Evolutionary conservation across 2,113 vertebrate species (phyloP), one percentile per base, ranked within the genome.

Genomic region (Suncus etruscus): DNA sequence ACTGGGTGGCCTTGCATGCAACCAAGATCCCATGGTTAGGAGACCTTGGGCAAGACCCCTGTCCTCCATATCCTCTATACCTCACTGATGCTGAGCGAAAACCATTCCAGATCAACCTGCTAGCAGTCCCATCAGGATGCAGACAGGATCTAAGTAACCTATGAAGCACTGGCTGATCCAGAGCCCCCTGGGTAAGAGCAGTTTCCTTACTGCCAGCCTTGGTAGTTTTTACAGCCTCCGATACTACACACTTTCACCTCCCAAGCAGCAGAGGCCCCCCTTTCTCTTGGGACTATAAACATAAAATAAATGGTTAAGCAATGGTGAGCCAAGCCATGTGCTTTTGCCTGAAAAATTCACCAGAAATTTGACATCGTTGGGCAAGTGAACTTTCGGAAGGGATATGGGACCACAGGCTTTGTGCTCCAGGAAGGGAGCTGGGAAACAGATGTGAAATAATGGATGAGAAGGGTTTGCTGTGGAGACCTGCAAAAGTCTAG

Each of bases 1-100:
- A 31, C 82, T 25, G 87, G 32, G 72, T 18, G 27, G 69, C 31
- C 3, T 27, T 25, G 31, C 11, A 15, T 25, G 74, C 72, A 86
- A 63, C 74, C 85, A 29, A 65, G 32, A 48, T 18, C 86, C 68
- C 90, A 29, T 68, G 31, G 54, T 83, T 65, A 8, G 31, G 72
- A 85, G 92, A 50, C 45, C 89, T 22, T 24, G 12, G 72, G 83
- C 83, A 66, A 88, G 68, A 69, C 45, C 77, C 15, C 9, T 22
- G 39, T 45, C 45, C 8, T 58, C 39, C 27, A 22, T 16, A 58
- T 47, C 47, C 65, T 61, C 61, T 12, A 12, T 1, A 0, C 48
- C 48, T 73, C 61, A 72, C 29, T 48, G 39, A 14, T 16, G 54
- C 51, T 58, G 54, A 14, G 2, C 5, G n/a, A 75, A 29, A 54